A percentile compares a stretch with the other conserved stretches of the same genome.
Conservation (phyloP, 1,140 invertebrate genomes). For the Listronotus bonariensis region DNA sequence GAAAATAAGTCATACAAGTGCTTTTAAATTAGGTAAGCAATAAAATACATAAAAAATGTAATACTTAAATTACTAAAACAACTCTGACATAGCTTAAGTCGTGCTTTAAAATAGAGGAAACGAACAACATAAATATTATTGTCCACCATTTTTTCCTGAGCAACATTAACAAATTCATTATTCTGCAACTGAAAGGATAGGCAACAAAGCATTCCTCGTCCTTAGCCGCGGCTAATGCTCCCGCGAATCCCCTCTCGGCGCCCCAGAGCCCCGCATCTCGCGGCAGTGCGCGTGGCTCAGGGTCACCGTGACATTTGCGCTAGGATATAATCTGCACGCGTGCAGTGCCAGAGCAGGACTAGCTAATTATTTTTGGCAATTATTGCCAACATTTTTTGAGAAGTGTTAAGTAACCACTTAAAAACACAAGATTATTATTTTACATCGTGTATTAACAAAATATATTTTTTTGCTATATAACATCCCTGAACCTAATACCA, state of each 20-base stretch:
- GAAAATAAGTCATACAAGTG: no score
- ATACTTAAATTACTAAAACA: no score
- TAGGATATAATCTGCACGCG: constrained; percentile 47
- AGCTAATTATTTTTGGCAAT: background rate
- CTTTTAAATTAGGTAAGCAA: no score
- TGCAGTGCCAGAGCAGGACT: constrained; percentile 39
- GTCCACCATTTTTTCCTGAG: background rate
- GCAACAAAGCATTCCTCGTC: constrained; percentile 45
- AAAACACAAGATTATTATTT: no score
- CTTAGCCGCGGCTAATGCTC: constrained; percentile 53
- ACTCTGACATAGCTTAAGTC: no score
- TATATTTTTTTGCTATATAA: no score
- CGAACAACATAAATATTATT: no score
- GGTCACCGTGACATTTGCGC: constrained; percentile 42
- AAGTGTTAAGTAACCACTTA: no score
- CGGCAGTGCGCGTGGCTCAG: constrained; percentile 39
- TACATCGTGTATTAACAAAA: no score
- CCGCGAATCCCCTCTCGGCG: constrained; percentile 22
- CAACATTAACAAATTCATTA: constrained; percentile 1
- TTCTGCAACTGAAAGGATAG: constrained; percentile 3
- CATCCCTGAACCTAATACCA: no score
- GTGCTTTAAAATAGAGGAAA: no score
- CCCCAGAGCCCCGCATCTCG: constrained; percentile 29
- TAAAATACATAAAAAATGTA: no score
- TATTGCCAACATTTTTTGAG: background rate